Base-by-base conservation (phyloP, 2,797 vertebrate genomes). In the Silurus lanzhouensis region DNA sequence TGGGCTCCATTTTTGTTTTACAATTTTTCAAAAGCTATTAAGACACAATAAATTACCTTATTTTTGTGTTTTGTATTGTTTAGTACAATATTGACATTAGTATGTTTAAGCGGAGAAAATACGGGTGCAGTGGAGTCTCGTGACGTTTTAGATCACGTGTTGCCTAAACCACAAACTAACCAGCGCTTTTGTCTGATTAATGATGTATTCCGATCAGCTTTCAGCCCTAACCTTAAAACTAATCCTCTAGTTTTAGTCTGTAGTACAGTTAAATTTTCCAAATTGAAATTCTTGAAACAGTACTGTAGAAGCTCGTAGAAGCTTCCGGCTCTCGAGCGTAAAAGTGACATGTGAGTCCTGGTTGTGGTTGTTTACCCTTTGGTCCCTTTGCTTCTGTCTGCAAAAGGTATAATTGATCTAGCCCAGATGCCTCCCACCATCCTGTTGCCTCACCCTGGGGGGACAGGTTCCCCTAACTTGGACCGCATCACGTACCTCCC, bases 341-440 rank as follows among this genome's bases (percentile, higher is more conserved):
- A 82, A 85, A 63, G 55, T 87, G 46, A 52, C 87, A 74, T 78
- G 75, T 89, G 89, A 93, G 74, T 94, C 79, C 86, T 88, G 84
- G 90, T 94, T 94, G 88, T 93, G 94, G 92, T 93, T 95, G 93
- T 94, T 96, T 93, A 96, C 91, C 92, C 91, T 90, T 84, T 95
- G 95, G 95, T 83, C 95, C 95, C 95, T 96, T 96, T 96, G 95
- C 95, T 96, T 96, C 95, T 96, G 95, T 96, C 95, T 96, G 95
- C 94, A 96, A 95, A 96, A 99, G 98, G 98, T 94, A 99, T 99
- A 92, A 99, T 99, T 95, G 98, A 99, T 95, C 95, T 99, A 95
- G 98, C 97, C 94, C 98, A 98, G 93, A 99, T 99, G 98, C 96
- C 98, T 93, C 97, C 98, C 93, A 96, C 98, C 92, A 98, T 99